Evolutionary conservation across 2,797 vertebrate species (phyloP), one percentile per base, ranked within the genome.

Genomic region (Pyrocephalus nanus): DNA sequence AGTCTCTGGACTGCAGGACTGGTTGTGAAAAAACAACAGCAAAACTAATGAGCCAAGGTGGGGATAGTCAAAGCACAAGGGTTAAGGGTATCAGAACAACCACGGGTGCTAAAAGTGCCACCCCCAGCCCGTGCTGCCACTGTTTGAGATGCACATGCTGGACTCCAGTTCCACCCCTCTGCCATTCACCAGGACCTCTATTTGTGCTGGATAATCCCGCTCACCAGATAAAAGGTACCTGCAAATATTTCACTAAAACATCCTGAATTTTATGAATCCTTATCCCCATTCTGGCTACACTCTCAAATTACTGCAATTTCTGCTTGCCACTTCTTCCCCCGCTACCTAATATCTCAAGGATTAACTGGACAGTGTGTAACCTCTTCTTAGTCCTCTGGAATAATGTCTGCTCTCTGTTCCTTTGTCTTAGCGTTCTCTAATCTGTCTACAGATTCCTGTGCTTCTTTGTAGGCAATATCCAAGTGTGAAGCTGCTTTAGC

Each of bases 401-500:
- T 76, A 95, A 88, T 57, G 76, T 86, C 81, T 93, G 73, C 58
- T 88, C 92, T 45, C 67, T 72, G 42, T 84, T 92, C 80, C 93
- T 96, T 96, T 95, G 92, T 94, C 74, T 95, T 77, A 90, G 57
- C 40, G 2, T 81, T 86, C 78, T 88, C 71, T 74, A 78, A 82
- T 10, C 23, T 75, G 19, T 27, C 69, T 93, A 36, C 3, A 66
- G 86, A 90, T 88, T 95, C 86, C 78, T 91, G 62, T 32, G 26
- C 79, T 61, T 51, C 47, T 89, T 88, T 86, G 83, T 82, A 73
- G 81, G 43, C 78, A 77, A 93, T 30, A 75, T 26, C 47, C 90
- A 74, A 89, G 73, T 34, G 76, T 81, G 86, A 95, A 93, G 61
- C 58, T 62, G 73, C 48, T 86, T 90, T 45, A 94, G 84, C 86